Conservation (phyloP, 2,888 invertebrate genomes). For the Phengaris alcon region DNA sequence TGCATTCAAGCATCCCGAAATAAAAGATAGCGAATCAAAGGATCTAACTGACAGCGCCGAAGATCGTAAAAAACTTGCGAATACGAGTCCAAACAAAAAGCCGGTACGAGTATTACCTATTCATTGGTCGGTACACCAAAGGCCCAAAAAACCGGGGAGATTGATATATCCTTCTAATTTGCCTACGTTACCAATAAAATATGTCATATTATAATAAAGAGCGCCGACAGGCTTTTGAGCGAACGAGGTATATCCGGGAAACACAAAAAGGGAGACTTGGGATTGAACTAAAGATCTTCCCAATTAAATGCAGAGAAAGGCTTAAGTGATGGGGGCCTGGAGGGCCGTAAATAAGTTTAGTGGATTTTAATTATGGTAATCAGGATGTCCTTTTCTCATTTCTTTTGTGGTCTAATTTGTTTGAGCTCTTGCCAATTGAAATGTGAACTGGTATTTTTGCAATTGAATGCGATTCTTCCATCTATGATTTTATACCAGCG, state of each 20-base stretch:
- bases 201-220: constrained; percentile 71
- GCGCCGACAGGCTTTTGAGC: constrained; percentile 58
- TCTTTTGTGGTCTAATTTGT: constrained; percentile 52
- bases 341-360: constrained; percentile 57
- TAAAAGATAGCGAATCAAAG: constrained; percentile 15
- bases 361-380: constrained; percentile 56
- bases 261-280: constrained; percentile 58
- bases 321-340: constrained; percentile 65
- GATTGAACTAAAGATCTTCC: constrained; percentile 62
- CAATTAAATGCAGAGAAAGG: constrained; percentile 66
- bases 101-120: constrained; percentile 53
- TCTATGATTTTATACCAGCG: constrained; percentile 5
- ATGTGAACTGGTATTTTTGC: constrained; percentile 40
- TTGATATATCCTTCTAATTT: constrained; percentile 78
- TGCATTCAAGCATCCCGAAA: constrained; percentile 7
- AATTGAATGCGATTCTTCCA: constrained; percentile 12
- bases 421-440: constrained; percentile 42
- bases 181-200: constrained; percentile 70
- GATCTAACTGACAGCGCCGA: constrained; percentile 9
- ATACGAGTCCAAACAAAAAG: constrained; percentile 37
- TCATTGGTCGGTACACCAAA: constrained; percentile 54
- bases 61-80: constrained; percentile 27
- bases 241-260: constrained; percentile 68
- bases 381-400: constrained; percentile 52
- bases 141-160: constrained; percentile 57